phyloP scores from a whole-genome alignment of 1,140 invertebrate genomes.

The Cydia fagiglandana region DNA sequence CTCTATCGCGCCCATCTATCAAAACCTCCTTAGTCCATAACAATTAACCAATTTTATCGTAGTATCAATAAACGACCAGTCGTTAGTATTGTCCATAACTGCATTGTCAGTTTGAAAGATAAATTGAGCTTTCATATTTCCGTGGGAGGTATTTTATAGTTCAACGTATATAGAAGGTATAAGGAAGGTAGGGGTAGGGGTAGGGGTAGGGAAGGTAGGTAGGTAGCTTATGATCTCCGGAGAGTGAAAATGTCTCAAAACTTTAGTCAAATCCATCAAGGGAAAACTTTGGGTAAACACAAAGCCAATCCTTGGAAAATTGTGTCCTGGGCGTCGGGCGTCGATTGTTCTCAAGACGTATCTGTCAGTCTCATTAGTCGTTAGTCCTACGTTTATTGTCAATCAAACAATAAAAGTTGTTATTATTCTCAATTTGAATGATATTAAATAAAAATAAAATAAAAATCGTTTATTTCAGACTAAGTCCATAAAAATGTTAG shows the following conservation, averaged over 20 bases:
- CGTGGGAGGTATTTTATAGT: not conserved
- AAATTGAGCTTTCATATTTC: not conserved
- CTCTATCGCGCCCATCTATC: not conserved
- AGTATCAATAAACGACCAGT: not conserved
- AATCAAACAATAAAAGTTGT: not conserved
- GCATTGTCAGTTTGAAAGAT: not conserved
- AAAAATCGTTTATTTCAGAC: no score
- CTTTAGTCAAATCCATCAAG: no score
- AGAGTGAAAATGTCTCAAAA: no score
- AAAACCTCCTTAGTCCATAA: not conserved
- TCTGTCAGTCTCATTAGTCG: not conserved
- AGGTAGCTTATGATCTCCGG: not conserved
- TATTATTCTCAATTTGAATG: not conserved
- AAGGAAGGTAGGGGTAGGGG: no score
- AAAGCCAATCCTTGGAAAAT: no score
- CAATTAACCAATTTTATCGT: conserved; percentile 11
- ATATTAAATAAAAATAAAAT: no score
- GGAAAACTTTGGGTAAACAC: no score
- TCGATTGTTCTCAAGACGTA: not conserved
- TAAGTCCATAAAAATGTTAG: no score
- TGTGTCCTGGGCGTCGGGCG: no score
- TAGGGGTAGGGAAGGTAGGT: no score
- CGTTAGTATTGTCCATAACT: not conserved
- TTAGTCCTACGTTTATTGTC: not conserved
- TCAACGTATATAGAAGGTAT: no score